Evolutionary conservation across 2,888 invertebrate species (phyloP).

Genomic region (Harmothoe impar): DNA sequence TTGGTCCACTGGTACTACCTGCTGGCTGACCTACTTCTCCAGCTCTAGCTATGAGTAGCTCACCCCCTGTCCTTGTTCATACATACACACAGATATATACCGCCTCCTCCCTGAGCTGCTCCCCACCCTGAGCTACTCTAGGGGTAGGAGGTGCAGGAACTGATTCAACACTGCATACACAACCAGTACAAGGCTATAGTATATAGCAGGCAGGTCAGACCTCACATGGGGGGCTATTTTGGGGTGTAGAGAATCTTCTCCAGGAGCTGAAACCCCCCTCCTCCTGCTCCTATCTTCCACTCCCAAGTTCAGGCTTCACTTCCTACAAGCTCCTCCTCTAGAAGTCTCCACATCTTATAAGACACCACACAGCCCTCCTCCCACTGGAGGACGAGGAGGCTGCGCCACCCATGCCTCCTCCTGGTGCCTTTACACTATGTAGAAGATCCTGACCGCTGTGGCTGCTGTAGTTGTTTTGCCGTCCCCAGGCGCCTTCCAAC

Average conservation of each 20-base stretch:
- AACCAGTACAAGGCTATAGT: too few relatives aligned
- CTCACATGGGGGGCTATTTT: too few relatives aligned
- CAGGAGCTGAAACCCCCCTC: neutral
- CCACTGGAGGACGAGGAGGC: neutral
- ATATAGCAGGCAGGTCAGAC: too few relatives aligned
- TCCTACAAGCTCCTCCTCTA: too few relatives aligned
- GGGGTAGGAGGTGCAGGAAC: too few relatives aligned
- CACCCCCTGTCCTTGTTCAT: constrained; percentile 2
- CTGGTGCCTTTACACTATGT: neutral
- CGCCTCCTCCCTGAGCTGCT: too few relatives aligned
- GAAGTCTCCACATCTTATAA: too few relatives aligned
- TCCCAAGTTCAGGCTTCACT: neutral
- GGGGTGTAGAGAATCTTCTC: neutral
- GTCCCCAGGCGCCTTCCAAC: neutral
- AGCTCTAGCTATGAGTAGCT: constrained; percentile 3
- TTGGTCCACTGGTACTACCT: too few relatives aligned
- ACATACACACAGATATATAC: too few relatives aligned
- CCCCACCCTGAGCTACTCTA: too few relatives aligned
- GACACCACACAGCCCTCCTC: neutral
- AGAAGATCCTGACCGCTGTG: constrained; percentile 17
- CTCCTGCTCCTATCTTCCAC: neutral
- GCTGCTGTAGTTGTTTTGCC: neutral
- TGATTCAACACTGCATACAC: too few relatives aligned
- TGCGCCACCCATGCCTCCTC: neutral
- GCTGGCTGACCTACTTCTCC: neutral